A percentile compares a stretch with the other conserved stretches of the same genome.
Evolutionary conservation across 37 sponge, comb jelly and placozoan genomes (phyloP).

Genomic region (Diacarnus erythraeanus): DNA sequence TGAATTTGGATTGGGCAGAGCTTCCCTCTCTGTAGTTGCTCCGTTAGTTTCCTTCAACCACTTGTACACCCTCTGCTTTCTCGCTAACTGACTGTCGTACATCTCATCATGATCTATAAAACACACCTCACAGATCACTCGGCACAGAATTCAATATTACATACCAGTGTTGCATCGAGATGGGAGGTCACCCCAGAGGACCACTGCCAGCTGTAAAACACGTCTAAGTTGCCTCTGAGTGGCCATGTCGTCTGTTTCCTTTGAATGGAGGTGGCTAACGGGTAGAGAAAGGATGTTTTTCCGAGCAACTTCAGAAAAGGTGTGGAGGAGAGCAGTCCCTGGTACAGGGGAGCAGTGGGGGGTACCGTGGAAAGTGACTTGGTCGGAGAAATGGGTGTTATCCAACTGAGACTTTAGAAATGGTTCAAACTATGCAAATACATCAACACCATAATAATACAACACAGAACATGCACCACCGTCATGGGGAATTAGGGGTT

Average conservation of each 20-base stretch:
- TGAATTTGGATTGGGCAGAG: neutral
- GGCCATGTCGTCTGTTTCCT: constrained; percentile 2
- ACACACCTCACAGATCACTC: neutral
- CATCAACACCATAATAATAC: no score
- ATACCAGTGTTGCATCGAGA: constrained; percentile 25
- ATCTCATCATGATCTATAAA: neutral
- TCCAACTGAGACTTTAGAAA: constrained; percentile 43
- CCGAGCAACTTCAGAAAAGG: neutral
- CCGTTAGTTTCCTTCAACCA: constrained; percentile 62
- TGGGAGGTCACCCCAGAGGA: constrained; percentile 73
- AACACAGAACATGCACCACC: no score
- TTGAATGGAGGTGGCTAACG: neutral
- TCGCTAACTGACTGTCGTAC: constrained; percentile 47
- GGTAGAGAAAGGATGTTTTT: neutral
- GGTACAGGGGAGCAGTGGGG: constrained; percentile 11
- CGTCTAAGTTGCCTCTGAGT: constrained; percentile 14
- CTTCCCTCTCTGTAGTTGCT: constrained; percentile 18
- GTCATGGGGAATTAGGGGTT: no score
- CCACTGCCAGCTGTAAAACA: constrained; percentile 46
- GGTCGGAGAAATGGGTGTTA: constrained; percentile 16
- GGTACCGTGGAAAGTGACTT: neutral
- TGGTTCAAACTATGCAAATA: constrained; percentile 29
- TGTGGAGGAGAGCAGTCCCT: constrained; percentile 4
- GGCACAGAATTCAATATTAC: neutral
- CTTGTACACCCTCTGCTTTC: constrained; percentile 35